Base-by-base conservation (phyloP, 2,797 vertebrate genomes). In the Coregonus suidteri region DNA sequence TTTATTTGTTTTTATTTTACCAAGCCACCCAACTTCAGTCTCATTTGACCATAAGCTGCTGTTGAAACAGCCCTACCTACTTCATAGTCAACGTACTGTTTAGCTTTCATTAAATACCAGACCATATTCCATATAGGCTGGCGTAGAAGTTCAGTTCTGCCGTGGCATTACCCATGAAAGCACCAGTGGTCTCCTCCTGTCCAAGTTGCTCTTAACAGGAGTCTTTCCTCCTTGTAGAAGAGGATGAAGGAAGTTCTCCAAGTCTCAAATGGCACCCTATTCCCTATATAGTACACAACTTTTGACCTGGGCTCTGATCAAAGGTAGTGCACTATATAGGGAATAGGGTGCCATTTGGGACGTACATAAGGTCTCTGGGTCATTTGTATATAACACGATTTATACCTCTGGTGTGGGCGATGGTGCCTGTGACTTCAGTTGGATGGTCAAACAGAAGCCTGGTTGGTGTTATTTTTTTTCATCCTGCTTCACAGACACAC, bases 1-100 rank as follows among this genome's bases (percentile, higher is more conserved):
- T 62, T n/a, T 25, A 25, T 62, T 62, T 52, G 41, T 71, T 80
- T 80, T 62, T 67, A 31, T 54, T 80, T 85, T 82, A 41, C 67
- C 80, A 59, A 86, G 66, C 3, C 30, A 34, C 54, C 52, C 52
- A 13, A 69, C 68, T 31, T 25, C 75, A 76, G 77, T 82, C 67
- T 81, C 67, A 76, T 73, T 73, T 74, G 84, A 83, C n/a, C 47
- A 74, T 77, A 73, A 77, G 79, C 77, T 84, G 77, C 73, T 73
- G 74, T 79, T 83, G 13, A 4, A 64, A 83, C 77, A 68, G 73
- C 75, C 74, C 66, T 67, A 73, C 20, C n/a, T 64, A 75, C 53
- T 74, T 62, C 37, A 64, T 75, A 37, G 56, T 59, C 52, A 51
- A 67, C n/a, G 13, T 59, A 79, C 51, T 59, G 34, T 64, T 78